Base-by-base conservation (phyloP, 2,888 invertebrate genomes). In the Steinernema hermaphroditum region DNA sequence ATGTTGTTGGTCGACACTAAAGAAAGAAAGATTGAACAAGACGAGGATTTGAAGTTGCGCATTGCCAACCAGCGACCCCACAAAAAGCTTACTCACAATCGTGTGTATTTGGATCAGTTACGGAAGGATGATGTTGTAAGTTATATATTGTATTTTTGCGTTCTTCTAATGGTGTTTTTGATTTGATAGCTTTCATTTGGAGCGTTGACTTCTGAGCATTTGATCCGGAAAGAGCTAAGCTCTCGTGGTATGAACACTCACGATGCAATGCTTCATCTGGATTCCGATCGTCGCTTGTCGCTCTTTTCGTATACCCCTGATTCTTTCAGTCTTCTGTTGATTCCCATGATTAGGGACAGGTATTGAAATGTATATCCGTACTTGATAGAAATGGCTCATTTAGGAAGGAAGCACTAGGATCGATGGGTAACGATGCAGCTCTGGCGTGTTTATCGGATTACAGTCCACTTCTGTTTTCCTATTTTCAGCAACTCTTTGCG, bases 341-440 rank as follows among this genome's bases (percentile, higher is more conserved):
- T 97, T 72, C 97, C 98, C 0, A 98, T 98, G 97, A 92, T 98
- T 80, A 92, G 93, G 86, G 93, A 93, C 85, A 93, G 93, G 94
- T 94, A 87, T 16, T 34, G 41, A 8, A 1, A 76, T 50, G 1
- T 16, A 16, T 12, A 68, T 14, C 8, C 14, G 14, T 73, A 12
- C 2, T 74, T 69, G 19, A 27, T 49, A 22, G 46, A 22, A 2
- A 41, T 6, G 24, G 70, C 37, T 41, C 71, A 86, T 88, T 41
- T 88, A 96, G 95, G 88, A 97, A 97, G 89, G 97, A 98, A 89
- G 94, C 96, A 0, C 90, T 98, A 27, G 98, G 98, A 71, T 97
- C 96, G 34, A 98, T 98, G 98, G 98, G 98, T 74, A 98, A 98
- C 88, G 98, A 98, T 89, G 93, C 94, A 0, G 97, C 98, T 0